phyloP scores from a whole-genome alignment of 2,888 invertebrate genomes.

The Disparrhopalites patrizii region DNA sequence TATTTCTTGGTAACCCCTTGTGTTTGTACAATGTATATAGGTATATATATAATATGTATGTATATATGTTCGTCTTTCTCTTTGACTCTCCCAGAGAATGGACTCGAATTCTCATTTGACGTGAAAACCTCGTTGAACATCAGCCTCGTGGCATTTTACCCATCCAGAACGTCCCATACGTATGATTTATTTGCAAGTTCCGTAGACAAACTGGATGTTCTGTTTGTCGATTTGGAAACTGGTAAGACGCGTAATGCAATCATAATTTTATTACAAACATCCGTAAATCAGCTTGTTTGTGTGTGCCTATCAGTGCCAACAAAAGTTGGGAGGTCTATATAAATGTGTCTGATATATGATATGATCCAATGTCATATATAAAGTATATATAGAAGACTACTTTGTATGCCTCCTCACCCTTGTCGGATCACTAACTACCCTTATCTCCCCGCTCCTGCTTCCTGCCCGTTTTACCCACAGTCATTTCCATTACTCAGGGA shows the following conservation, averaged over 20 bases:
- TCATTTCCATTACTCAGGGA: too few relatives aligned
- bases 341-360: too few relatives aligned
- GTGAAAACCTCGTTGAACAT: conserved; percentile 70
- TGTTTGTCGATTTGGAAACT: conserved; percentile 65
- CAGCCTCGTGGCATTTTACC: conserved; percentile 68
- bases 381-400: too few relatives aligned
- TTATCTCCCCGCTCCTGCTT: too few relatives aligned
- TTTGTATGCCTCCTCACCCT: too few relatives aligned
- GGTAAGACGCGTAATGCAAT: conserved; percentile 57
- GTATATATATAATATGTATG: neutral
- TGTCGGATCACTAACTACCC: too few relatives aligned
- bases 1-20: too few relatives aligned
- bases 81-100: conserved; percentile 53
- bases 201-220: conserved; percentile 66
- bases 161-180: conserved; percentile 66
- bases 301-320: too few relatives aligned
- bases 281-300: too few relatives aligned
- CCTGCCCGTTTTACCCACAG: too few relatives aligned
- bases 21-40: neutral
- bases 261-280: neutral
- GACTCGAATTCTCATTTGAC: conserved; percentile 66
- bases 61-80: neutral
- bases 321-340: too few relatives aligned
- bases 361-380: too few relatives aligned
- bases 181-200: conserved; percentile 71